These are phyloP conservation scores for Entosphenus tridentatus DNA, from an alignment of 2,113 vertebrate species.

Conservation along the genomic window DNA sequence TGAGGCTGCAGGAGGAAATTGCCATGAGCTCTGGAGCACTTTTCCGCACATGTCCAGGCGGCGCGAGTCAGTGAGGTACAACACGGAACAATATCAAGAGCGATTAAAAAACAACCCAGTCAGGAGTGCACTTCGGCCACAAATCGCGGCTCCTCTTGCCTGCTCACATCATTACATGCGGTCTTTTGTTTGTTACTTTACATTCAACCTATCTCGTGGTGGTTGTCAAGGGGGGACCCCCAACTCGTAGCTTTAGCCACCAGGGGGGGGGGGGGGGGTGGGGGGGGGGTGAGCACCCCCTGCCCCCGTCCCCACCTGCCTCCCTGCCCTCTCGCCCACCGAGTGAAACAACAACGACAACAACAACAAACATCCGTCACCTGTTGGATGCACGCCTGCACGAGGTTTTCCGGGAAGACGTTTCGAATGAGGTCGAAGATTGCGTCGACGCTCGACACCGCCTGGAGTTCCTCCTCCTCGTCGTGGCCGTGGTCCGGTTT, in stretches of 20 bases:
- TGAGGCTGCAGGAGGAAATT: background rate
- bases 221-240: too few relatives aligned
- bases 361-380: slow-evolving; percentile 14
- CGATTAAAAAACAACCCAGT: background rate
- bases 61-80: background rate
- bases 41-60: too few relatives aligned
- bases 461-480: slow-evolving; percentile 20
- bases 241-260: too few relatives aligned
- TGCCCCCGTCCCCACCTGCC: background rate
- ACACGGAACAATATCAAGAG: background rate
- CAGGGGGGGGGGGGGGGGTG: background rate
- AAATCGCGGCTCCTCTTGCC: too few relatives aligned
- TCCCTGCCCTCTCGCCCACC: background rate
- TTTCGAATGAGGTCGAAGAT: slow-evolving; percentile 48
- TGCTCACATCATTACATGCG: too few relatives aligned
- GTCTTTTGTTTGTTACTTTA: too few relatives aligned
- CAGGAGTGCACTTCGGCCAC: too few relatives aligned
- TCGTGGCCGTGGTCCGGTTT: slow-evolving; percentile 7
- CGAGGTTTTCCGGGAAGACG: slow-evolving; percentile 46
- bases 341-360: background rate
- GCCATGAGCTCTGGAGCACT: background rate
- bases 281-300: background rate
- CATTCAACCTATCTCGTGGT: too few relatives aligned
- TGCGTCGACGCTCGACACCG: slow-evolving; percentile 44
- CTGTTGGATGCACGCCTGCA: slow-evolving; percentile 47